Evolutionary conservation across 92 coral and sea anemone genomes (phyloP), one percentile per base, ranked within the genome.

Genomic region (Bergia sp.): DNA sequence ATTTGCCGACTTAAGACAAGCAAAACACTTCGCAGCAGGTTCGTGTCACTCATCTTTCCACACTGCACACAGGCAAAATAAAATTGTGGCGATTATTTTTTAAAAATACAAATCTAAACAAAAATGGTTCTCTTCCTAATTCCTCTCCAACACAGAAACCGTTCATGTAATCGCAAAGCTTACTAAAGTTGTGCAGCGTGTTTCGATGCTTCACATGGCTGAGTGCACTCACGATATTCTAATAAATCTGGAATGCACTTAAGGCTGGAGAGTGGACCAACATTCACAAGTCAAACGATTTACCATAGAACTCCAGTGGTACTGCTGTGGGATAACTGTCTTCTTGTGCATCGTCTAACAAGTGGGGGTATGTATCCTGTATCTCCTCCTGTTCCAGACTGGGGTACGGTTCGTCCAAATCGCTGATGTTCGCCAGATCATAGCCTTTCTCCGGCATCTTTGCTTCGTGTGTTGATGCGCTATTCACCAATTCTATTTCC

Each of bases 301-400:
- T 84, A 84, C 87, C 87, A 69, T 71, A 84, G 79, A 84, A 84
- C 15, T 84, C 87, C 77, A 45, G 55, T 84, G 87, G 79, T 6
- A 71, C 78, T 84, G 79, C 72, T 45, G 77, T 45, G 5, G 87
- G 77, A 43, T 8, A 84, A 23, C 43, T 37, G 58, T 84, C 87
- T 73, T 84, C 79, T 0, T 29, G 64, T 2, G 75, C 44, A 1
- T 84, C 67, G 79, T 84, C 79, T 5, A 84, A 7, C 29, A 69
- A 39, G 23, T 8, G 79, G 3, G 87, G 87, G 41, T 84, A 71
- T 1, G 66, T 43, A 37, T 84, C 79, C 79, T 71, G 79, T 3
- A 84, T 71, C 12, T 84, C 78, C 12, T 71, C 79, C 16, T 38
- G 42, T 38, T 84, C 87, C 58, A 84, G 36, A 2, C 87, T 16